A percentile compares a stretch with the other conserved stretches of the same genome.
Evolutionary conservation across 2,888 invertebrate species (phyloP).

Genomic region (Chrysolina americana): DNA sequence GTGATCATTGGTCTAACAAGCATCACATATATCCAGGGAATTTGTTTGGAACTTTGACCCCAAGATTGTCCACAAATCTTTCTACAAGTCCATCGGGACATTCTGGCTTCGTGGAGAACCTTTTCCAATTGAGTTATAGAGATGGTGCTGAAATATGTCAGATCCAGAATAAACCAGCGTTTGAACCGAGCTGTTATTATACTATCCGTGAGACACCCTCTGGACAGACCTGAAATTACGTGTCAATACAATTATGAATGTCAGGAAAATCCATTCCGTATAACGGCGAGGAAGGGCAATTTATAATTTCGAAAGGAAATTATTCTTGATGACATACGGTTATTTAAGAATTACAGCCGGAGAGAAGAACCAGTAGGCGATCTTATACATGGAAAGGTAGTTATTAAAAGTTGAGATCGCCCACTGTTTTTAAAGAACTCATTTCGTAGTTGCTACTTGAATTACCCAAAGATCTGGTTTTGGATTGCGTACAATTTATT

Average conservation of each 20-base stretch:
- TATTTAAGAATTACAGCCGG: slow-evolving; percentile 62
- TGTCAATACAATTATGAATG: slow-evolving; percentile 42
- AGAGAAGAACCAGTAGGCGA: slow-evolving; percentile 63
- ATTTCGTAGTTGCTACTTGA: slow-evolving; percentile 68
- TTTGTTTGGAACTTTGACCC: too few relatives aligned
- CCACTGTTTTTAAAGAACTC: slow-evolving; percentile 68
- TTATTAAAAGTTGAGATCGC: slow-evolving; percentile 68
- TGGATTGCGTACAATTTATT: slow-evolving; percentile 61
- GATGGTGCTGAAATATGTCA: too few relatives aligned
- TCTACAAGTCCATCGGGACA: too few relatives aligned
- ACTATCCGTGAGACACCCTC: too few relatives aligned
- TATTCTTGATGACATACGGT: slow-evolving; percentile 63
- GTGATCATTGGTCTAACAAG: too few relatives aligned
- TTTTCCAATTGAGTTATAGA: too few relatives aligned
- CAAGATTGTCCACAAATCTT: too few relatives aligned
- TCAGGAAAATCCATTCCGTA: slow-evolving; percentile 39
- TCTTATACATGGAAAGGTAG: slow-evolving; percentile 64
- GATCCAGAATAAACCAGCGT: too few relatives aligned
- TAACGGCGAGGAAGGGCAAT: slow-evolving; percentile 42
- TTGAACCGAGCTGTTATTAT: background rate
- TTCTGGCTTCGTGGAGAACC: too few relatives aligned
- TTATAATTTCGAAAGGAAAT: slow-evolving; percentile 51
- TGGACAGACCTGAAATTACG: slow-evolving; percentile 10
- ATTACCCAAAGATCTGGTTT: slow-evolving; percentile 68
- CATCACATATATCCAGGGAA: too few relatives aligned